Base-by-base conservation (phyloP, 2,888 invertebrate species). In the Muschampia plurimacula region DNA sequence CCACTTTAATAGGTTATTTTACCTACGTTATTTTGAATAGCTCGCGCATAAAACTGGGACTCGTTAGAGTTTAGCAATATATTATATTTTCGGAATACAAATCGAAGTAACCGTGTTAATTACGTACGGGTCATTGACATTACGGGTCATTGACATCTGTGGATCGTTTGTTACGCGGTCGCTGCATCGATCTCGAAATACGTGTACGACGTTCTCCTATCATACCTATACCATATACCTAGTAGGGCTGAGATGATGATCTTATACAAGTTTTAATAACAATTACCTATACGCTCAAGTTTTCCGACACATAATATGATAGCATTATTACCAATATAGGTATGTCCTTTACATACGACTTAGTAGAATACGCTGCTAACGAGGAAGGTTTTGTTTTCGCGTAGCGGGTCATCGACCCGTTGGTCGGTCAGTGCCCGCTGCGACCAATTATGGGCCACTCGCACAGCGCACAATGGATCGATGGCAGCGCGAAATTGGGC, bases 371-470 rank as follows among this genome's bases (percentile, higher is more conserved):
- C 70, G 74, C 78, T 81, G 77, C 82, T 81, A 83, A 82, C 82
- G 81, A 83, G 83, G 83, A 82, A 90, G 93, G 91, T 93, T 92
- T 92, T 92, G 91, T 91, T 94, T 94, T 93, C 92, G 91, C 89
- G 88, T 81, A 84, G 81, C 82, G 80, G 92, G 91, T 92, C 93
- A 86, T 83, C 84, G 93, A 89, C 92, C 92, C 89, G 83, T 79
- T 87, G 89, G 89, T 83, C 94, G 94, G 94, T 94, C 93, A 92
- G 85, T 93, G 94, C 89, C 92, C 93, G 90, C 90, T 90, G 89
- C 90, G 90, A 91, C 93, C 93, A 94, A 94, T 94, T 93, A 94
- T 93, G 94, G 93, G 93, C 93, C 93, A 94, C 93, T 94, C 93
- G 93, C 88, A 92, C 92, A 92, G 87, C 92, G 90, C 89, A 94